Evolutionary conservation across 2,797 vertebrate genomes (phyloP).

Genomic region (Oophaga sylvatica): DNA sequence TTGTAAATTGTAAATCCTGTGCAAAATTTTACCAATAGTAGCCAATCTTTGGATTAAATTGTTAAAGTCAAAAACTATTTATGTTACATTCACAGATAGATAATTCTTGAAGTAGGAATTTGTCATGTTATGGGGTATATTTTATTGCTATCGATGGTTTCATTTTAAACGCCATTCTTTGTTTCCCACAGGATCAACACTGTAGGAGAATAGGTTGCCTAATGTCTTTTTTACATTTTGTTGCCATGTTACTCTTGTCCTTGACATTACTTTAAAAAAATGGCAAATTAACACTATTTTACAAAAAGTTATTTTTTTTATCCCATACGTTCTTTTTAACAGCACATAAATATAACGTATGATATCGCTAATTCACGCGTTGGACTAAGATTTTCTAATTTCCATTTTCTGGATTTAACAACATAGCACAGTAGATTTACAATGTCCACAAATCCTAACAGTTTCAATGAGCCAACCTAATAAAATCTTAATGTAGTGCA

Average conservation of each 20-base stretch:
- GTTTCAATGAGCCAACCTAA: not conserved
- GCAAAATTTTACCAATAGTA: no score
- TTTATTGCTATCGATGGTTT: not conserved
- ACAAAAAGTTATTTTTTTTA: not conserved
- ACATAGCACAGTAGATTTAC: not conserved
- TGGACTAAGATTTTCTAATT: not conserved
- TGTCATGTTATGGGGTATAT: not conserved
- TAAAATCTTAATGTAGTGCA: conserved; percentile 23
- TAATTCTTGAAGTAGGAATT: not conserved
- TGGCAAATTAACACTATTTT: not conserved
- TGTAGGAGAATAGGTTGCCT: not conserved
- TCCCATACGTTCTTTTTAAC: not conserved
- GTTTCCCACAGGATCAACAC: not conserved
- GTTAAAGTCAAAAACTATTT: no score
- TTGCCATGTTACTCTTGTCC: not conserved
- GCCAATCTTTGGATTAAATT: no score
- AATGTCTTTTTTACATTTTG: not conserved
- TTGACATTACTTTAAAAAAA: not conserved
- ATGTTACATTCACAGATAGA: no score
- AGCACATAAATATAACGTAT: not conserved
- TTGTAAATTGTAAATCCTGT: no score
- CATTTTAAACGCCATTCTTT: not conserved
- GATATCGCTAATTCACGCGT: not conserved
- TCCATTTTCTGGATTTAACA: not conserved
- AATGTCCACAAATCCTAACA: not conserved